Base-by-base conservation (phyloP, 1,140 invertebrate genomes). In the Nasonia vitripennis region DNA sequence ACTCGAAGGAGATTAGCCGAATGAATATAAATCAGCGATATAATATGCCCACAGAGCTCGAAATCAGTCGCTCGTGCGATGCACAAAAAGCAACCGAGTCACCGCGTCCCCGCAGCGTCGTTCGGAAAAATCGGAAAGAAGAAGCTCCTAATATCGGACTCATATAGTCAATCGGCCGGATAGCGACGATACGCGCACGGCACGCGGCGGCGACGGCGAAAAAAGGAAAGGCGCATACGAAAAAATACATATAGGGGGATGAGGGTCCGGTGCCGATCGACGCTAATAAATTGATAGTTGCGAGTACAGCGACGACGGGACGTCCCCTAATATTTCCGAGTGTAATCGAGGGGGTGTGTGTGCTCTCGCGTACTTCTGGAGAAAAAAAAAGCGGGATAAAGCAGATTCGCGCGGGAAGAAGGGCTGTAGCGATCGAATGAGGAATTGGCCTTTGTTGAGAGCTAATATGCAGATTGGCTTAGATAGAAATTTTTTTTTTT, bases 261-360 rank as follows among this genome's bases (percentile, higher is more conserved):
- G 87, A 80, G 88, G 87, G 87, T 89, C 88, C 87, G 75, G 73
- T 14, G 27, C 27, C 37, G 89, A 91, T 92, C 90, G 91, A 86
- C 89, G 87, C 90, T 91, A 93, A 93, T 92, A 93, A 93, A 93
- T 93, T 93, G 92, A 93, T 93, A 92, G 93, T 93, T 91, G 92
- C 27, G 51, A 77, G 31, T 27, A 27, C 27, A 37, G 5, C 48
- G 73, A 87, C 92, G 89, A 88, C 90, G 91, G 92, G 92, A 91
- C 93, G 93, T 93, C 93, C 93, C 93, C 93, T 93, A 93, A 93
- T 93, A 93, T 93, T 93, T 93, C 93, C 93, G 93, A 93, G 91
- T 93, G 91, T 93, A 93, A 93, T 93, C 92, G 93, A 93, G 89
- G 92, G 93, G 93, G 93, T 93, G 93, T 93, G 93, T 93, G 92